Percentiles rank a stretch among this genome's conserved stretches.
phyloP scores from a whole-genome alignment of 2,888 invertebrate species.

The Pammene fasciana region DNA sequence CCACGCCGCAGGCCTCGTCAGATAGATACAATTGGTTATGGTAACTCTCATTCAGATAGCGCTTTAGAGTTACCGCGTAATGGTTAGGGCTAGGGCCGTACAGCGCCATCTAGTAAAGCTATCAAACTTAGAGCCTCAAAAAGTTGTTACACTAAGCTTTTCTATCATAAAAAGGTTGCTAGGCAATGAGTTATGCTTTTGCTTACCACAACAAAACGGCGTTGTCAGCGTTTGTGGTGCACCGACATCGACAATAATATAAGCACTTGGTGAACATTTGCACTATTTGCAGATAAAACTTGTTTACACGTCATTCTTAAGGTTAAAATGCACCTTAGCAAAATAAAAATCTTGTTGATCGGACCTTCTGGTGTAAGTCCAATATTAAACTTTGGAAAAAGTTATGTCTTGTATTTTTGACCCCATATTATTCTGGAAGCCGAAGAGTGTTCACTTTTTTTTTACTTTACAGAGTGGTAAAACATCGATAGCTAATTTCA shows the following conservation, averaged over 20 bases:
- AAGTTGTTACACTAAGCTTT: no score
- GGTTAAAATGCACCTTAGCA: conserved; percentile 66
- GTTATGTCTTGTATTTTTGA: background rate
- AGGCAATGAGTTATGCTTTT: conserved; percentile 14
- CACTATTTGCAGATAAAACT: background rate
- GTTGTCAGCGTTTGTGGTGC: conserved; percentile 6
- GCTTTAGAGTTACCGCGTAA: no score
- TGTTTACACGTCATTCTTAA: background rate
- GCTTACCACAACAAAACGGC: conserved; percentile 29
- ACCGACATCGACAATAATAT: background rate
- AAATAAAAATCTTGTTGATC: conserved; percentile 83
- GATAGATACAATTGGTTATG: no score
- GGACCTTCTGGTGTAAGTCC: conserved; percentile 81
- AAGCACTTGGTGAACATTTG: background rate
- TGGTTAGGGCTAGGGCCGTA: no score
- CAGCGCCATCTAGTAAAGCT: no score
- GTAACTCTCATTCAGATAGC: no score
- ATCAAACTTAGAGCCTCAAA: no score
- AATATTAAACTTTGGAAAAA: background rate
- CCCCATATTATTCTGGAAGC: no score
- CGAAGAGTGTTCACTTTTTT: background rate
- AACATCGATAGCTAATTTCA: conserved; percentile 87
- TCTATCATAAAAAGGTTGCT: conserved; percentile 16
- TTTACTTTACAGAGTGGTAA: conserved; percentile 86
- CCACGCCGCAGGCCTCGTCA: no score